phyloP scores from a whole-genome alignment of 2,888 invertebrate species.

The Julus scanicus region DNA sequence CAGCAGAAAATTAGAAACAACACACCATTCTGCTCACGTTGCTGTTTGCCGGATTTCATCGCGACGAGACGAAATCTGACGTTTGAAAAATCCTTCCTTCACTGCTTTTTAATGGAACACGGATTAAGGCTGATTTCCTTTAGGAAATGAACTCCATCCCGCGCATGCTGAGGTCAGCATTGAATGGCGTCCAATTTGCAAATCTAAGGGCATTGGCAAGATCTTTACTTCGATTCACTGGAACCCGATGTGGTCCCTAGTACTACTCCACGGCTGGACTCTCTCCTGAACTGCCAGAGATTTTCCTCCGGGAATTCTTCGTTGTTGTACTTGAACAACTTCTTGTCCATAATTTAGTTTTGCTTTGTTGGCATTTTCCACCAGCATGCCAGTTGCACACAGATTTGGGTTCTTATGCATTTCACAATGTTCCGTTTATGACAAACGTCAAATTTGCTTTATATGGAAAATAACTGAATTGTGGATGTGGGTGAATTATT shows the following conservation, averaged over 20 bases:
- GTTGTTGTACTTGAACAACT: neutral
- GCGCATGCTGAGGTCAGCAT: conserved; percentile 18
- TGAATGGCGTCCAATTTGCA: neutral
- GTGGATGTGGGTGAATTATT: too few relatives aligned
- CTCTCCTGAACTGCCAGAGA: neutral
- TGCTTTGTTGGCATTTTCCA: neutral
- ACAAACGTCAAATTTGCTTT: too few relatives aligned
- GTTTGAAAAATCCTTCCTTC: conserved; percentile 25
- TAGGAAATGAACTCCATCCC: conserved; percentile 32
- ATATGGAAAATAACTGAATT: too few relatives aligned
- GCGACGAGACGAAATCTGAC: neutral
- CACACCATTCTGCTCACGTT: conserved; percentile 31
- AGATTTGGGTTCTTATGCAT: neutral
- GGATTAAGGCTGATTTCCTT: conserved; percentile 42
- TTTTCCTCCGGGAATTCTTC: neutral
- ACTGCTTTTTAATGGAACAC: neutral
- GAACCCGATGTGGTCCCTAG: neutral
- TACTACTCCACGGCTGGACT: neutral
- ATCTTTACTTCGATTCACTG: neutral
- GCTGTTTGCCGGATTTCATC: neutral
- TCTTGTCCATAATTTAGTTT: neutral
- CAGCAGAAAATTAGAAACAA: neutral
- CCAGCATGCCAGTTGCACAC: neutral
- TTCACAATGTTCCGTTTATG: too few relatives aligned
- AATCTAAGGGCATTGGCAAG: neutral